These are phyloP conservation scores for Calameuta idolon DNA, from an alignment of 2,888 invertebrate genomes.

Conservation along the genomic window DNA sequence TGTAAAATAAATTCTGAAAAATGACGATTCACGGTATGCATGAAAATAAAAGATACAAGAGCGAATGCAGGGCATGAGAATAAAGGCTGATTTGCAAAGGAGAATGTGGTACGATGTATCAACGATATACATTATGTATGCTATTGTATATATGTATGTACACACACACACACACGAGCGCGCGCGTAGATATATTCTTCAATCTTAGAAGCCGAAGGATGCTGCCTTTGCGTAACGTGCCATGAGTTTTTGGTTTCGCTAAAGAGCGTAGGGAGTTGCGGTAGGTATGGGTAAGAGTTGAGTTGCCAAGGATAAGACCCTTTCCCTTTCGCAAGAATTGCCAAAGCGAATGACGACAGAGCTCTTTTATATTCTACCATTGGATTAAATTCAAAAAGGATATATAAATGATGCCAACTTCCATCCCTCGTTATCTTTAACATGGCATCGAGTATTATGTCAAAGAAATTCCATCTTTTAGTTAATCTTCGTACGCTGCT, in stretches of 20 bases:
- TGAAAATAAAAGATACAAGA: background rate
- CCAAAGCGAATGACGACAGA: background rate
- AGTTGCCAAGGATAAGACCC: background rate
- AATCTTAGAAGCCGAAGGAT: background rate
- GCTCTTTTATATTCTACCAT: background rate
- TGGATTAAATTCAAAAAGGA: slow-evolving; percentile 6
- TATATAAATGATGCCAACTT: background rate
- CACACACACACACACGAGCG: too few species aligned
- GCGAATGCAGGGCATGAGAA: background rate
- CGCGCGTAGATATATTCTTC: too few species aligned
- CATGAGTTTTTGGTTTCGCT: background rate
- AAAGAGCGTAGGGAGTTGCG: background rate
- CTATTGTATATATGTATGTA: too few species aligned
- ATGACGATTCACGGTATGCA: background rate
- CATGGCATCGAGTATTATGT: background rate
- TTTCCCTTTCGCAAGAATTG: background rate
- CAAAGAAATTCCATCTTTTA: background rate
- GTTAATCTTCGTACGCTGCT: background rate
- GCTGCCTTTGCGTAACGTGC: background rate
- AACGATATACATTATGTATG: background rate
- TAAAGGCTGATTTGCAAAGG: background rate
- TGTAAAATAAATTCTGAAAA: background rate
- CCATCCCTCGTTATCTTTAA: background rate
- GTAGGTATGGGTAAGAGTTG: background rate
- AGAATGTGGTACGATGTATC: background rate